Percentiles rank a stretch among this genome's conserved stretches.
Conservation (phyloP, 2,113 vertebrate species). For the Tychaedon coryphoeus region DNA sequence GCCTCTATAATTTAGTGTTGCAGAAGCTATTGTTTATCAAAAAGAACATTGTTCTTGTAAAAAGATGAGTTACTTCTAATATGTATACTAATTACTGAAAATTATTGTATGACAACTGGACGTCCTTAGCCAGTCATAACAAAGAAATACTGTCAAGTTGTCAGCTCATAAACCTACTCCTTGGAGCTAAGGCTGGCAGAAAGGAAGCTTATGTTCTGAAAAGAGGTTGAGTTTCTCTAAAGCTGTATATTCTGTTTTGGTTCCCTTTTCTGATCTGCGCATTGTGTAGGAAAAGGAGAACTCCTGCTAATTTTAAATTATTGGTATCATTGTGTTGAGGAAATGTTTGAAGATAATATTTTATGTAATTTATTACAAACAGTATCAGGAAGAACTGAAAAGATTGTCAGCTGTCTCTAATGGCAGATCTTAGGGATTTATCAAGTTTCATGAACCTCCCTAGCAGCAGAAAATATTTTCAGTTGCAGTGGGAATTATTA, state of each 20-base stretch:
- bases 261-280: not conserved
- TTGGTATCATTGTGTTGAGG: not conserved
- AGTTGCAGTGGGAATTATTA: not conserved
- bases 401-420: not conserved
- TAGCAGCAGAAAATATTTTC: not conserved
- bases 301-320: not conserved
- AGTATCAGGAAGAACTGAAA: not conserved
- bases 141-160: conserved; percentile 58
- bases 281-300: not conserved
- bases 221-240: not conserved
- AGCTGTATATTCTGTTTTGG: not conserved
- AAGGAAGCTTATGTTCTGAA: conserved; percentile 26
- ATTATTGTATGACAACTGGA: conserved; percentile 62
- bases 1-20: conserved; percentile 53
- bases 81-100: conserved; percentile 64
- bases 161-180: conserved; percentile 39
- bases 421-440: not conserved
- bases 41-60: conserved; percentile 58
- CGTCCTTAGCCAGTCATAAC: conserved; percentile 46
- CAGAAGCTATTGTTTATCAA: conserved; percentile 66
- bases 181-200: not conserved
- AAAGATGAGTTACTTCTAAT: conserved; percentile 60
- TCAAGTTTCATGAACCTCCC: not conserved
- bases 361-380: not conserved
- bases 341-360: not conserved